Percentiles rank a stretch among this genome's conserved stretches.
Evolutionary conservation across 2,888 invertebrate species (phyloP).

Genomic region (Andrena chrysosceles): DNA sequence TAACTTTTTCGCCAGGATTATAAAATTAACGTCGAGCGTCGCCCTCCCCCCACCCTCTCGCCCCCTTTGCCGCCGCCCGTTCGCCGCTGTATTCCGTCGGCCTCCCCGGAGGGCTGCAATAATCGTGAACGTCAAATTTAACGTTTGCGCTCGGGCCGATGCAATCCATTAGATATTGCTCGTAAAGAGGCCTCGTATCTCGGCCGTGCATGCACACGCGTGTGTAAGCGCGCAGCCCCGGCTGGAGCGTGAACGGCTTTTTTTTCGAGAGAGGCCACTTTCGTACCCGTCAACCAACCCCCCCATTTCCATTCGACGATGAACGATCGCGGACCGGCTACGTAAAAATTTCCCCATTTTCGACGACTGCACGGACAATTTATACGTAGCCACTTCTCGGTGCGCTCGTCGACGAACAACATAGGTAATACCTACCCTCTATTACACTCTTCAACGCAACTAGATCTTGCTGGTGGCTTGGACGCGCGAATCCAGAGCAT

Average conservation of each 20-base stretch:
- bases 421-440: conserved; percentile 45
- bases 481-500: conserved; percentile 3
- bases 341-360: conserved; percentile 64
- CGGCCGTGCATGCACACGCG: conserved; percentile 69
- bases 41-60: conserved; percentile 9
- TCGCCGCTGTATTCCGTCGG: conserved; percentile 29
- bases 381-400: conserved; percentile 41
- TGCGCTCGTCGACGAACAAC: conserved; percentile 8
- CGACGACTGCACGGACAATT: conserved; percentile 60
- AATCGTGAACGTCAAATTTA: conserved; percentile 85
- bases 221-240: conserved; percentile 17
- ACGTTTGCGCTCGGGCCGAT: conserved; percentile 80
- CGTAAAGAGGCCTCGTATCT: conserved; percentile 84
- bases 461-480: conserved; percentile 23
- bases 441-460: conserved; percentile 1
- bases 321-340: conserved; percentile 54
- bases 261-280: conserved; percentile 58
- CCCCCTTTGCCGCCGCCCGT: background rate
- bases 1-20: conserved; percentile 82
- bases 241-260: conserved; percentile 51
- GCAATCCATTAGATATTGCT: conserved; percentile 85
- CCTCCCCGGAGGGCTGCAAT: conserved; percentile 78
- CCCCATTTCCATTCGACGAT: conserved; percentile 21
- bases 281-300: conserved; percentile 46
- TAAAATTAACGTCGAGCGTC: conserved; percentile 81